These are phyloP conservation scores for Coelinius sp. DNA, from an alignment of 2,888 invertebrate species.

Conservation along the genomic window DNA sequence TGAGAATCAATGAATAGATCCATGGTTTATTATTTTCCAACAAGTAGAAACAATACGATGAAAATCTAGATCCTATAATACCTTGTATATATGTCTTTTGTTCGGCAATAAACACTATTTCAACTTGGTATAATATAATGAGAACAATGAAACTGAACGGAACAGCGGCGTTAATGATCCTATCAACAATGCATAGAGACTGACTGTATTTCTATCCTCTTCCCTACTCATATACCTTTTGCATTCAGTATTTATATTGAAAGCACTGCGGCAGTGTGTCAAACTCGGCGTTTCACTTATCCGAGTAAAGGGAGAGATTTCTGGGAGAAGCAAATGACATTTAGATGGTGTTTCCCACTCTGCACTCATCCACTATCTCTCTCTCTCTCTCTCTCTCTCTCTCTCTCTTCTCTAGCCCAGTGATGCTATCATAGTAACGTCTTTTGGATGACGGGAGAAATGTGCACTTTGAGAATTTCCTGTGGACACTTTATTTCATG, in stretches of 20 bases:
- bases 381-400: not conserved
- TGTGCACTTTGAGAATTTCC: slow-evolving; percentile 1
- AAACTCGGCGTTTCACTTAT: not conserved
- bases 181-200: slow-evolving; percentile 36
- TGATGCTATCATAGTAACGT: not conserved
- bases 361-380: not conserved
- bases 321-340: slow-evolving; percentile 42
- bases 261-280: not conserved
- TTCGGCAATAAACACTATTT: slow-evolving; percentile 36
- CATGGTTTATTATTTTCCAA: not conserved
- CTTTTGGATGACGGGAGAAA: not conserved
- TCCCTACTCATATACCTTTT: not conserved
- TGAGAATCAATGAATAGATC: not conserved
- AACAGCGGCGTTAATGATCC: slow-evolving; percentile 38
- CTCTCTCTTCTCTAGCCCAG: not conserved
- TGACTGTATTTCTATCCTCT: not conserved
- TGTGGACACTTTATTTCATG: not conserved
- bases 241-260: slow-evolving; percentile 36
- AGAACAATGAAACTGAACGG: slow-evolving; percentile 38
- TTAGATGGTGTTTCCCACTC: slow-evolving; percentile 34
- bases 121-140: slow-evolving; percentile 30
- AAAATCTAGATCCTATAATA: slow-evolving; percentile 18
- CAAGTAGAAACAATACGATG: not conserved
- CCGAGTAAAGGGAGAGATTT: not conserved
- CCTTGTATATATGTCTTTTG: slow-evolving; percentile 24